Conservation (phyloP, 2,113 vertebrate species). For the Phylloscopus trochiloides region DNA sequence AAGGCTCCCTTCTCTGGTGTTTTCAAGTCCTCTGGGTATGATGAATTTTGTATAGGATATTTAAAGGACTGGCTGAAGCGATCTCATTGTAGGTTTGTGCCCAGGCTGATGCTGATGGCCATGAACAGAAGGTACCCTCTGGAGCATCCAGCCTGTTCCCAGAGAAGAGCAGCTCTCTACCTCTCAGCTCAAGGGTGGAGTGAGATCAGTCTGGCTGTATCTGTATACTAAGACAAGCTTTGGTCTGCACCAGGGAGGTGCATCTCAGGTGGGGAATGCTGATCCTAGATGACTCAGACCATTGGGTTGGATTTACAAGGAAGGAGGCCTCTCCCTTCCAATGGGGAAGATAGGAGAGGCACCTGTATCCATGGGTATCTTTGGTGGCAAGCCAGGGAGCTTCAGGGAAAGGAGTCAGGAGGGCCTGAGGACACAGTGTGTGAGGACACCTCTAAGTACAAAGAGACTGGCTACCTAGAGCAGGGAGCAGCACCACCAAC, state of each 20-base stretch:
- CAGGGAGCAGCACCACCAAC: neutral
- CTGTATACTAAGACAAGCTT: fast-evolving
- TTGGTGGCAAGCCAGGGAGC: neutral
- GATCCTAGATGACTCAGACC: neutral
- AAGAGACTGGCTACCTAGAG: neutral
- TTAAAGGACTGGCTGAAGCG: neutral
- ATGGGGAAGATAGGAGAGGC: neutral
- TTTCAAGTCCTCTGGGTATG: neutral
- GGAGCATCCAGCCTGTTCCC: neutral
- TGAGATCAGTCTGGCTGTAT: neutral
- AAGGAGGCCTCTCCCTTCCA: neutral
- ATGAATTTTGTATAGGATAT: neutral
- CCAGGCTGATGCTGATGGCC: neutral
- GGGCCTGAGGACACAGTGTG: fast-evolving
- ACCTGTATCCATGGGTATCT: neutral
- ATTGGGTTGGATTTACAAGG: neutral
- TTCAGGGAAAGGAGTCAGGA: neutral
- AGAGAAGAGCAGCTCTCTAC: neutral
- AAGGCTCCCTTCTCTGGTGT: neutral
- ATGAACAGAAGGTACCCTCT: neutral
- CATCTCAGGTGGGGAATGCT: neutral
- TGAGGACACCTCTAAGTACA: neutral
- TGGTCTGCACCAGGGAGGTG: neutral
- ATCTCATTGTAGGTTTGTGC: neutral
- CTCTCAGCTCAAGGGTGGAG: neutral